Base-by-base conservation (phyloP, 2,797 vertebrate species). In the Rhabdomys pumilio region DNA sequence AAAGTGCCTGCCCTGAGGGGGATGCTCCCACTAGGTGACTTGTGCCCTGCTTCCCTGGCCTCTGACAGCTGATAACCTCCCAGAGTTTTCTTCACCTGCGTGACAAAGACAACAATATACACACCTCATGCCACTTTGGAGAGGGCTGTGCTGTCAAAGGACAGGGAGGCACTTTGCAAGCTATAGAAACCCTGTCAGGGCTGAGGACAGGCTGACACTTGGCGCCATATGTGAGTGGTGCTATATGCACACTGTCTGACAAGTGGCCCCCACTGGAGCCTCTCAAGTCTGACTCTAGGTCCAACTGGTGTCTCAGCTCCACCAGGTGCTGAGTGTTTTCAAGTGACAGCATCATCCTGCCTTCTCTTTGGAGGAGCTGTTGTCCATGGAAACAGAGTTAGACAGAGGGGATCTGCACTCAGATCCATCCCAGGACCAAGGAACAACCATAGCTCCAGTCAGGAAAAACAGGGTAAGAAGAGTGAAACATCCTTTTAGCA, bases 401-500 rank as follows among this genome's bases (percentile, higher is more conserved):
- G 55, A 79, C 4, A 1, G 75, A 81, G 19, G 76, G 12, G 44
- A 41, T 67, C 17, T 50, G 57, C n/a, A 61, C 53, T 92, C n/a
- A 41, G 20, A 44, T 50, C 55, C 57, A 67, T 50, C 20, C 22
- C 24, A 5, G 20, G 22, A 59, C 14, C 47, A 31, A 81, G 31
- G 13, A 15, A n/a, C 3, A 38, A 20, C 69, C 38, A 2, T 1
- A 1, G 59, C 31, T 34, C 38, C 63, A 50, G 34, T 79, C 76
- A 41, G 19, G 47, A 44, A 79, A 57, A 47, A 6, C 1, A 4
- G 34, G 12, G 0, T 44, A 38, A 34, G 47, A 29, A 55, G 79
- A 65, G 34, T 12, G n/a, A 22, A 61, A 50, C 1, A 1, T 0
- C 0, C 65, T 93, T 44, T 15, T 41, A 19, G 17, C 6, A 1